Conservation (phyloP, 1,140 invertebrate genomes). For the Drosophila quadrilineata region DNA sequence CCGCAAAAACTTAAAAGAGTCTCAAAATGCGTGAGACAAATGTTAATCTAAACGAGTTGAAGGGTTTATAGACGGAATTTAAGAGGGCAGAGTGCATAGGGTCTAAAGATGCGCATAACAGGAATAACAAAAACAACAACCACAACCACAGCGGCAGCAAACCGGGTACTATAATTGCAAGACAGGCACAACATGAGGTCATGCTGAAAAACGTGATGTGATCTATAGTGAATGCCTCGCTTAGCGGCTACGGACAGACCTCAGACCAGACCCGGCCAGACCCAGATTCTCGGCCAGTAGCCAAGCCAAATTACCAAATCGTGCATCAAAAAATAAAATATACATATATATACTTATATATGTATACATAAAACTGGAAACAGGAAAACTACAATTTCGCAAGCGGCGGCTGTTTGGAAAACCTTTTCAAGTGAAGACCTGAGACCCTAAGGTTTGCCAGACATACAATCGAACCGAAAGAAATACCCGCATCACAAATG, state of each 20-base stretch:
- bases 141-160: not conserved
- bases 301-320: conserved; percentile 63
- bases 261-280: not conserved
- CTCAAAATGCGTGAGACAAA: not conserved
- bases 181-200: conserved; percentile 7
- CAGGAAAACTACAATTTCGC: conserved; percentile 68
- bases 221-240: conserved; percentile 33
- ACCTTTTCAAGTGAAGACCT: conserved; percentile 15
- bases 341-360: no score
- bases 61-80: no score
- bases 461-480: not conserved
- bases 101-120: conserved; percentile 2
- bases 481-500: conserved; percentile 52
- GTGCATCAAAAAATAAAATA: conserved; percentile 51
- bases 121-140: not conserved
- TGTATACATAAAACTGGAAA: conserved; percentile 27
- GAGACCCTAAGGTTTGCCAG: conserved; percentile 8
- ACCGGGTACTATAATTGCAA: conserved; percentile 28
- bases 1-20: not conserved
- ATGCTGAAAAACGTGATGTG: conserved; percentile 57
- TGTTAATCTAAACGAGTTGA: not conserved
- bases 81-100: not conserved
- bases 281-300: conserved; percentile 49
- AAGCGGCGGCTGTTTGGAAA: conserved; percentile 29
- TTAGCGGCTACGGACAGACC: conserved; percentile 1